phyloP scores from a whole-genome alignment of 2,797 vertebrate species.

The Ambastaia sidthimunki region DNA sequence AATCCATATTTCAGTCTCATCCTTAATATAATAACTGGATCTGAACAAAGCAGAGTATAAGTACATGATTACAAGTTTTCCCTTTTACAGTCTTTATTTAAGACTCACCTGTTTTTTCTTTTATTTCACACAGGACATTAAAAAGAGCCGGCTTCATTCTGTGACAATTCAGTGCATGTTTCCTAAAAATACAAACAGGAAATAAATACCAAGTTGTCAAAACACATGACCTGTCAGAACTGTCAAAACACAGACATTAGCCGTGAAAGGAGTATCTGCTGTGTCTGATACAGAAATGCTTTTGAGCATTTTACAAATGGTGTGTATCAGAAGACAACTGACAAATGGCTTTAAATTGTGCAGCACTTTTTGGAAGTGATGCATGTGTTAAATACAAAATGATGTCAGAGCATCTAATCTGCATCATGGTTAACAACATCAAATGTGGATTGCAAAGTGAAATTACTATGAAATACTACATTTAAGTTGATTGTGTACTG shows the following conservation, averaged over 20 bases:
- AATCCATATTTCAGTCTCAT: conserved; percentile 27
- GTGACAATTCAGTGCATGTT: conserved; percentile 98
- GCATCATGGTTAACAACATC: not conserved
- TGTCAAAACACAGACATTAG: conserved; percentile 41
- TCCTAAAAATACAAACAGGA: conserved; percentile 77
- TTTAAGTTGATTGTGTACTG: not conserved
- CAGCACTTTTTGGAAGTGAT: conserved; percentile 1
- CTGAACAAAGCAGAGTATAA: conserved; percentile 25
- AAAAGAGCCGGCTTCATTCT: conserved; percentile 99
- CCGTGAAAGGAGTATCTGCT: conserved; percentile 19
- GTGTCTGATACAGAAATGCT: conserved; percentile 19
- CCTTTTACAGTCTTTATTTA: not conserved
- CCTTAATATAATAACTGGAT: conserved; percentile 23
- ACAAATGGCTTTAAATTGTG: conserved; percentile 18
- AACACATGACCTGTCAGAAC: conserved; percentile 35
- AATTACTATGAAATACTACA: not conserved
- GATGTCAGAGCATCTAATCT: not conserved
- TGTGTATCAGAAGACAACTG: conserved; percentile 25
- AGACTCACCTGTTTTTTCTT: conserved; percentile 95
- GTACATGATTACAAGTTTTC: conserved; percentile 2
- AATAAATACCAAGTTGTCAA: conserved; percentile 31
- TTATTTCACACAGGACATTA: conserved; percentile 98
- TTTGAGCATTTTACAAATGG: conserved; percentile 14
- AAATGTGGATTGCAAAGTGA: conserved; percentile 1
- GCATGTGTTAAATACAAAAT: conserved; percentile 26